A percentile compares a stretch with the other conserved stretches of the same genome.
Evolutionary conservation across 2,797 vertebrate genomes (phyloP).

Genomic region (Coregonus sp.): DNA sequence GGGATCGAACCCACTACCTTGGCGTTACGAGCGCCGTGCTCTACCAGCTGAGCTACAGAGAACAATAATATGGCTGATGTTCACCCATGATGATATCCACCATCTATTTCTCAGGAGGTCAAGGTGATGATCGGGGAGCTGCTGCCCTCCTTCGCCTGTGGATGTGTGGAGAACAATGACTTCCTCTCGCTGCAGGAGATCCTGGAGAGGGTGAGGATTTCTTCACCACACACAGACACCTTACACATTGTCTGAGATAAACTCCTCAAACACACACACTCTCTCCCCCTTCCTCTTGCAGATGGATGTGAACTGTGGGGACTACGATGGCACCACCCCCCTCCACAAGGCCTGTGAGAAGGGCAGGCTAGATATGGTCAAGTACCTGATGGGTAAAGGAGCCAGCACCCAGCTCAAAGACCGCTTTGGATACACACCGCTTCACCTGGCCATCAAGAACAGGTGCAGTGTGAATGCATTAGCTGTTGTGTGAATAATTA

Average conservation of each 20-base stretch:
- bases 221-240: not conserved
- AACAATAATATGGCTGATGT: no score
- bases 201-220: slow-evolving; percentile 14
- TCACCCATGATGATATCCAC: not conserved
- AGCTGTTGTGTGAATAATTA: no score
- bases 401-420: slow-evolving; percentile 11
- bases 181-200: slow-evolving; percentile 31
- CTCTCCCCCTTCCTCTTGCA: not conserved
- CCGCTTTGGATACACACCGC: slow-evolving; percentile 21
- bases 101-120: not conserved
- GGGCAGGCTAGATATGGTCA: slow-evolving; percentile 23
- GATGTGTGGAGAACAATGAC: slow-evolving; percentile 23
- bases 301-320: slow-evolving; percentile 25
- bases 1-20: no score
- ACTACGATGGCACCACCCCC: slow-evolving; percentile 28
- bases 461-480: slow-evolving; percentile 2
- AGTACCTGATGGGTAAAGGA: slow-evolving; percentile 23
- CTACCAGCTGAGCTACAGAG: no score
- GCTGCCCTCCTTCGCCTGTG: slow-evolving; percentile 23
- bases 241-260: no score
- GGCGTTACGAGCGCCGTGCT: no score
- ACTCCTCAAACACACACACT: not conserved
- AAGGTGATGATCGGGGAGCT: not conserved
- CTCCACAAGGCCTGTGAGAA: slow-evolving; percentile 33
- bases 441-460: slow-evolving; percentile 29